phyloP scores from a whole-genome alignment of 2,888 invertebrate species.

The Willowsia nigromaculata region DNA sequence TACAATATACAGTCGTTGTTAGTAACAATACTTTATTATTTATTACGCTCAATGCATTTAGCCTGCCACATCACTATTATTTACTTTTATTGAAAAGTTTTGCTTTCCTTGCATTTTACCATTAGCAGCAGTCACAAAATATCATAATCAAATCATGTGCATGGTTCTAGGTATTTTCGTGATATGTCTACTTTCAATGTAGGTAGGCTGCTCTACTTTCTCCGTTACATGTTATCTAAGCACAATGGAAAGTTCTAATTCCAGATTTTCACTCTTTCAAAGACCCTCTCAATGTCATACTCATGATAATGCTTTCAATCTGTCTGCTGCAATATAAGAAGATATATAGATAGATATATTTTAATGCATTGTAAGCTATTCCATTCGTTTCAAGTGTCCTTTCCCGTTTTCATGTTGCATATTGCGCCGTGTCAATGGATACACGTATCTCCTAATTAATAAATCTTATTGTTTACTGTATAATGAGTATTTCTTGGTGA shows the following conservation, averaged over 20 bases:
- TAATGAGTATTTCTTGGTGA: no score
- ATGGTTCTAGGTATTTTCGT: background rate
- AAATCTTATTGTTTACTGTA: no score
- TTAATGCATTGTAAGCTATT: no score
- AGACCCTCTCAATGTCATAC: background rate
- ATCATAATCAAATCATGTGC: background rate
- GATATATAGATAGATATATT: no score
- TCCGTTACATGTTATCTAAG: background rate
- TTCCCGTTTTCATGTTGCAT: no score
- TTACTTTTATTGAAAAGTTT: conserved; percentile 33
- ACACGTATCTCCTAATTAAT: no score
- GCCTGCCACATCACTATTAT: background rate
- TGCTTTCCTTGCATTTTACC: background rate
- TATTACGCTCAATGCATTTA: conserved; percentile 30
- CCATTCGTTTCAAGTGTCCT: no score
- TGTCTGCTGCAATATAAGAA: no score
- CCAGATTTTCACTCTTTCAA: background rate
- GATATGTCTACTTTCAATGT: background rate
- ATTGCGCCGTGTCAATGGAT: no score
- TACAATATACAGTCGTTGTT: background rate
- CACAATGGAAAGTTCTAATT: background rate
- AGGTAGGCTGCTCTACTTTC: background rate
- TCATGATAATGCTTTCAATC: no score
- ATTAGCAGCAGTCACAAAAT: background rate
- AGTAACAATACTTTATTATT: conserved; percentile 1